Percentiles rank a stretch among this genome's conserved stretches.
phyloP scores from a whole-genome alignment of 2,113 vertebrate genomes.

The Podilymbus podiceps region DNA sequence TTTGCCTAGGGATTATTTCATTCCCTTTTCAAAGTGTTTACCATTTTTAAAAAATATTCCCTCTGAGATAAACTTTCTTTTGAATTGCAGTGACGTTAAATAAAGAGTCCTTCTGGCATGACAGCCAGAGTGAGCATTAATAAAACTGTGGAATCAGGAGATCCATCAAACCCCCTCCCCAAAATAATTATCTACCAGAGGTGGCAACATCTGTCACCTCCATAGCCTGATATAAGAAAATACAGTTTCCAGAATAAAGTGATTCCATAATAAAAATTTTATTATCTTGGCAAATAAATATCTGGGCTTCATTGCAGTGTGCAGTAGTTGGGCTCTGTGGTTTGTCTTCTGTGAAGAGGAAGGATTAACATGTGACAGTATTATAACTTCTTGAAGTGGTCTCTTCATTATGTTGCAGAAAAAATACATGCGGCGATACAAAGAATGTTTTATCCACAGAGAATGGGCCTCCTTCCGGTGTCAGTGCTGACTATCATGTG shows the following conservation, averaged over 20 bases:
- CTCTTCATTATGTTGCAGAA: slow-evolving; percentile 15
- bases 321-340: not conserved
- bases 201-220: not conserved
- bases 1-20: not conserved
- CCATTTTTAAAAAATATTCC: not conserved
- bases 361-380: slow-evolving; percentile 11
- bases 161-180: not conserved
- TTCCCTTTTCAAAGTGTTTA: not conserved
- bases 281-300: not conserved
- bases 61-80: not conserved
- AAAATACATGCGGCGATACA: not conserved
- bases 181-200: not conserved
- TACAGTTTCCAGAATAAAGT: not conserved
- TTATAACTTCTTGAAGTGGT: slow-evolving; percentile 29
- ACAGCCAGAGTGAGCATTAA: not conserved
- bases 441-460: slow-evolving; percentile 6
- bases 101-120: not conserved
- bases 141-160: not conserved
- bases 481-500: slow-evolving; percentile 54
- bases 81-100: not conserved
- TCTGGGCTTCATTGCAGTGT: not conserved
- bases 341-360: slow-evolving; percentile 20
- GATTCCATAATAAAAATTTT: not conserved
- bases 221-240: not conserved
- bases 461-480: not conserved